Conservation (phyloP, 53 echinoderm and acorn worm genomes). For the Hippasteria phrygiana region DNA sequence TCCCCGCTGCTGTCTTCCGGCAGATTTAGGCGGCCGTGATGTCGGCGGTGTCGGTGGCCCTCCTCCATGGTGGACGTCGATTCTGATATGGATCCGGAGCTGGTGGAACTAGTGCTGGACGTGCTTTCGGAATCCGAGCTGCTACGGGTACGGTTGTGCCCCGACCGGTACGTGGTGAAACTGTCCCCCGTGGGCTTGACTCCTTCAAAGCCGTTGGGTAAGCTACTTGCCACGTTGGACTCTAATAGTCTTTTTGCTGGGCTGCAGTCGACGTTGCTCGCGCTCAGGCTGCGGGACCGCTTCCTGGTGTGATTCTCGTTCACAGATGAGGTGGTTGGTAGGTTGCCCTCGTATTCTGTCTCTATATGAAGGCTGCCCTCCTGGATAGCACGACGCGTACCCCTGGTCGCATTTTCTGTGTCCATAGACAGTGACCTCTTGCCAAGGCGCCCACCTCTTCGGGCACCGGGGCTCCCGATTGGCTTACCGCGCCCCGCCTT, state of each 20-base stretch:
- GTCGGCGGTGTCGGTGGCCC: conserved; percentile 68
- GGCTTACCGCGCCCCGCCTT: conserved; percentile 82
- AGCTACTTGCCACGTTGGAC: conserved; percentile 42
- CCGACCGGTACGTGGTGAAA: conserved; percentile 87
- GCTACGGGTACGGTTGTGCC: conserved; percentile 77
- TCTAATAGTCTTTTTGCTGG: conserved; percentile 73
- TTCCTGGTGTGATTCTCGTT: conserved; percentile 81
- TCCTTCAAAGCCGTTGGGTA: conserved; percentile 83
- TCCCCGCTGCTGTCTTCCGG: conserved; percentile 97
- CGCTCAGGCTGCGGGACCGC: conserved; percentile 86
- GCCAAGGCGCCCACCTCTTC: conserved; percentile 76
- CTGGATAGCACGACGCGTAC: conserved; percentile 52
- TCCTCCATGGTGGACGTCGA: conserved; percentile 79
- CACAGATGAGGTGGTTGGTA: conserved; percentile 65
- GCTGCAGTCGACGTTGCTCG: conserved; percentile 77
- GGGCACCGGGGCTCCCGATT: conserved; percentile 70
- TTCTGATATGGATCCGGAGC: conserved; percentile 78
- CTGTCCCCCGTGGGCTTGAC: conserved; percentile 81
- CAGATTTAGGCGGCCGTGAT: conserved; percentile 77
- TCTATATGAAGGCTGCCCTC: conserved; percentile 77
- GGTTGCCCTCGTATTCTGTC: conserved; percentile 83
- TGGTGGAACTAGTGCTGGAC: conserved; percentile 73
- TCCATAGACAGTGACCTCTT: conserved; percentile 90
- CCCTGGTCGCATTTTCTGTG: conserved; percentile 57
- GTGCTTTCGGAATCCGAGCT: conserved; percentile 92